Conservation (phyloP, 2,797 vertebrate species). For the Channa striata region DNA sequence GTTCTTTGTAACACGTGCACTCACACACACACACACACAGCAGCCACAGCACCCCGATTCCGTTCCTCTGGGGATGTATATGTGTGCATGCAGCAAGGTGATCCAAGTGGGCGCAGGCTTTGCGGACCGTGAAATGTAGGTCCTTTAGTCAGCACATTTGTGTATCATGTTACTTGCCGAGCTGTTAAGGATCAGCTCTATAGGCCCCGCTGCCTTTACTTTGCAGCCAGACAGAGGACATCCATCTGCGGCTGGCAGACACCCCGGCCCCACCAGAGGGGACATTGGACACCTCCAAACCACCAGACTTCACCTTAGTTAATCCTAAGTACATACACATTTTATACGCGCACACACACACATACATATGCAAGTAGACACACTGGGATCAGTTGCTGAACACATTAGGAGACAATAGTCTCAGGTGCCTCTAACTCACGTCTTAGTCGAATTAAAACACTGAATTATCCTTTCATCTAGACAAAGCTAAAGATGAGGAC, state of each 20-base stretch:
- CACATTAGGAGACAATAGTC: slow-evolving; percentile 61
- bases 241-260: slow-evolving; percentile 80
- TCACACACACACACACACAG: slow-evolving; percentile 21
- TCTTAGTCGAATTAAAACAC: slow-evolving; percentile 65
- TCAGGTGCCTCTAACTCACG: slow-evolving; percentile 45
- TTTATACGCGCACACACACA: slow-evolving; percentile 43
- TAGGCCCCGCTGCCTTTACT: slow-evolving; percentile 69
- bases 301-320: slow-evolving; percentile 63
- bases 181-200: slow-evolving; percentile 78
- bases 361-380: slow-evolving; percentile 62
- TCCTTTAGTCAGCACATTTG: slow-evolving; percentile 72
- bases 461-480: slow-evolving; percentile 50
- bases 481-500: slow-evolving; percentile 52
- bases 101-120: slow-evolving; percentile 72
- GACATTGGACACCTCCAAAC: slow-evolving; percentile 71
- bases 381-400: slow-evolving; percentile 68
- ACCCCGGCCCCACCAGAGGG: slow-evolving; percentile 69
- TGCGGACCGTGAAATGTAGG: slow-evolving; percentile 80
- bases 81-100: slow-evolving; percentile 58
- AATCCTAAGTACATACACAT: slow-evolving; percentile 73
- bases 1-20: slow-evolving; percentile 61
- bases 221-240: slow-evolving; percentile 75
- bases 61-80: slow-evolving; percentile 32
- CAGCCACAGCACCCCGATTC: slow-evolving; percentile 28
- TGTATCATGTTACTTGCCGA: slow-evolving; percentile 79